Conservation (phyloP, 2,888 invertebrate species). For the Shargacucullia verbasci region DNA sequence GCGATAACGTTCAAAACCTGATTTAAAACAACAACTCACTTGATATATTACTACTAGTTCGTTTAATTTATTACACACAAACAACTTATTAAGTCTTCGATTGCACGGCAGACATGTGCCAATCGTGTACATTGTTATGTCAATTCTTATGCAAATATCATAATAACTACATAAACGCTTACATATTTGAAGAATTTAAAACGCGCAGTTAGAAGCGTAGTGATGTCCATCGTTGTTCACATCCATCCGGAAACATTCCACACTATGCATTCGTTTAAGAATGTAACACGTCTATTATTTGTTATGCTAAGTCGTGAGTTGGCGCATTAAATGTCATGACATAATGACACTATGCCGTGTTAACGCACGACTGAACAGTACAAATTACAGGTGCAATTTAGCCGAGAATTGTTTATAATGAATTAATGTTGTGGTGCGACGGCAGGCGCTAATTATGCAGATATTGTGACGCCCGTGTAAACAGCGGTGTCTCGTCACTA, state of each 20-base stretch:
- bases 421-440: conserved; percentile 72
- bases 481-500: conserved; percentile 46
- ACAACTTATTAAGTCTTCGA: conserved; percentile 27
- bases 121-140: conserved; percentile 39
- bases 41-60: neutral
- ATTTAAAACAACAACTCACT: conserved; percentile 7
- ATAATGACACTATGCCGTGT: conserved; percentile 72
- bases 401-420: conserved; percentile 76
- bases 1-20: neutral
- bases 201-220: conserved; percentile 6
- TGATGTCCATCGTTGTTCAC: conserved; percentile 15
- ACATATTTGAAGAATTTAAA: conserved; percentile 28
- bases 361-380: conserved; percentile 65
- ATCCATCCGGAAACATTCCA: conserved; percentile 60
- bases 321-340: conserved; percentile 71
- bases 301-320: conserved; percentile 80
- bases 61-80: conserved; percentile 35
- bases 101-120: conserved; percentile 21
- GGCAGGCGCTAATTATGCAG: conserved; percentile 72
- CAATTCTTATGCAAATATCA: conserved; percentile 45
- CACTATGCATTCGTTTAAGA: conserved; percentile 60
- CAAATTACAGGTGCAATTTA: conserved; percentile 78
- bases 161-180: conserved; percentile 19
- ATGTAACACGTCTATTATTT: conserved; percentile 81
- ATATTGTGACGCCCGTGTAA: conserved; percentile 65